Conservation (phyloP, 2,888 invertebrate genomes). For the Acanthoscelides obtectus region DNA sequence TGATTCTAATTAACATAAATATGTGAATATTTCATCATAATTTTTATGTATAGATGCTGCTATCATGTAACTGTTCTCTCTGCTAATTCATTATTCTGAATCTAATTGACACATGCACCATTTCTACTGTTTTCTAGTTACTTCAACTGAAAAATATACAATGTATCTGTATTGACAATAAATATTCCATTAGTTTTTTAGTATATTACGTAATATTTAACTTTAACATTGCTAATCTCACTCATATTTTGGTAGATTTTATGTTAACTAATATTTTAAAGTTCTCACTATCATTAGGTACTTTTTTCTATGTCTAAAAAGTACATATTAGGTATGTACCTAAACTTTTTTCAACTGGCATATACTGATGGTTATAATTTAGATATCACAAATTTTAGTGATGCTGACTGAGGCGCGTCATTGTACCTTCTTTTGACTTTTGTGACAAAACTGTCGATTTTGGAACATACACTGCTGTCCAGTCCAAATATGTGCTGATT, state of each 20-base stretch:
- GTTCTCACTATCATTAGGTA: neutral
- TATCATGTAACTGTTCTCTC: neutral
- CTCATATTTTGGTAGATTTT: neutral
- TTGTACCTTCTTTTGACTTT: neutral
- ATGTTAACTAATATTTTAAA: neutral
- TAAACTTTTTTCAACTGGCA: neutral
- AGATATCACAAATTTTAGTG: neutral
- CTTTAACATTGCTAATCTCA: neutral
- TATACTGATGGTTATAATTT: neutral
- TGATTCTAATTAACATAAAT: neutral
- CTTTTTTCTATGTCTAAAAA: neutral
- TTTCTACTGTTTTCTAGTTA: neutral
- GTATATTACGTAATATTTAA: neutral
- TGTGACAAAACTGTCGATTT: neutral
- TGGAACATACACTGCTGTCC: neutral
- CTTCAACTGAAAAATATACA: neutral
- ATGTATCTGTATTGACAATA: neutral
- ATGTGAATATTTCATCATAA: neutral
- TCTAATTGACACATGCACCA: neutral
- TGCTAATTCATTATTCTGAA: neutral
- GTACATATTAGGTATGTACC: neutral
- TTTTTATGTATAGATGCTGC: neutral
- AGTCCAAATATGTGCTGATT: neutral
- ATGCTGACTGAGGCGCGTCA: neutral
- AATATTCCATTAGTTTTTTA: neutral